Evolutionary conservation across 2,113 vertebrate species (phyloP), one percentile per base, ranked within the genome.

Genomic region (Colaptes auratus): DNA sequence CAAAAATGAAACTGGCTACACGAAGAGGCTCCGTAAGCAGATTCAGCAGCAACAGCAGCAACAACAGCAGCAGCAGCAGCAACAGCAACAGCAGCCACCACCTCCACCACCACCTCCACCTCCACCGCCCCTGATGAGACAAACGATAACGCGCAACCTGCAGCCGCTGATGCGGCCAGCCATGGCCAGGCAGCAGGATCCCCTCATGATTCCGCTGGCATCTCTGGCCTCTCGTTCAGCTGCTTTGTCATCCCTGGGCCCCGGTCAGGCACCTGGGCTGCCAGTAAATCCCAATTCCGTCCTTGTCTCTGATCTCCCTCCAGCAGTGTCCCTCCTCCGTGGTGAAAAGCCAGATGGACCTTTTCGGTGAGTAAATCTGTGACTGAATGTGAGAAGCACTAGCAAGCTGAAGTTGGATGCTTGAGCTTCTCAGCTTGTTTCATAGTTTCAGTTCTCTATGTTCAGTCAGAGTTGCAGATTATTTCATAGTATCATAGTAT

Each of bases 1-100:
- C 96, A 99, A 98, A 96, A 99, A 99, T 44, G 99, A 99, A 95
- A 98, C 97, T 2, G 98, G 98, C 66, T 98, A 98, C 91, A 97
- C 97, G 2, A 99, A 99, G 95, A 97, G 97, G 81, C 96, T 98
- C 42, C 97, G 96, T 52, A 98, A 97, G 88, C 97, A 97, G 80
- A 93, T 97, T 48, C 95, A 98, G 59, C 96, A 98, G 55, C 98
- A 98, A 1, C 93, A 95, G 9, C 93, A 95, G 3, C 88, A 52
- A 25, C 50, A 52, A 7, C 50, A 91, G 4, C 91, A 81, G 1
- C 95, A 98, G 58, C 96, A 98, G 56, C 98, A 98, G 1, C 93
- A n/a, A n/a, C n/a, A 91, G 4, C 91, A 81, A 1, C 93, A 65
- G 4, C 79, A 71, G 6, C 94, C 28, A 0, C 95, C 23, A 0